phyloP scores from a whole-genome alignment of 2,797 vertebrate genomes.

The Eptatretus atami region DNA sequence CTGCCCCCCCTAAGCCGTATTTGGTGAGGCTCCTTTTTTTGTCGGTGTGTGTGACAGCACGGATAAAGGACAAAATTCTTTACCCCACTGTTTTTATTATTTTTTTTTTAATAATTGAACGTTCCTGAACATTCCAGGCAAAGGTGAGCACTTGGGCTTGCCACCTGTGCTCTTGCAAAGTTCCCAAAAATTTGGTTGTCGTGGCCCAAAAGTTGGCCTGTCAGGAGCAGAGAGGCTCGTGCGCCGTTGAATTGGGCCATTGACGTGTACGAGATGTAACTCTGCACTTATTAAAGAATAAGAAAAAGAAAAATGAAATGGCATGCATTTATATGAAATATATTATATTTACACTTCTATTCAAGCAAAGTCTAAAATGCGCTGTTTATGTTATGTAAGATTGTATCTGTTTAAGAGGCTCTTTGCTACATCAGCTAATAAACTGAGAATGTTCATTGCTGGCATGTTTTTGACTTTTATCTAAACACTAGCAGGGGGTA shows the following conservation, averaged over 20 bases:
- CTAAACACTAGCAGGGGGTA: neutral
- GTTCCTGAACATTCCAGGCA: too few species aligned
- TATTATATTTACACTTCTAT: slow-evolving; percentile 9
- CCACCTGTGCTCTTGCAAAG: too few species aligned
- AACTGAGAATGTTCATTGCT: slow-evolving; percentile 4
- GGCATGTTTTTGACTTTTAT: neutral
- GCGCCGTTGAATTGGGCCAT: neutral
- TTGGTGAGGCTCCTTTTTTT: too few species aligned
- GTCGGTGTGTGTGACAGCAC: too few species aligned
- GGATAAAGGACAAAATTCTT: too few species aligned
- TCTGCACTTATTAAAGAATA: slow-evolving; percentile 9
- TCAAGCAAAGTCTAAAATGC: slow-evolving; percentile 8
- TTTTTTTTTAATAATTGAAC: too few species aligned
- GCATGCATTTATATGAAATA: slow-evolving; percentile 9
- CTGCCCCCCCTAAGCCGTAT: too few species aligned
- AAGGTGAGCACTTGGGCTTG: too few species aligned
- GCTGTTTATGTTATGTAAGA: slow-evolving; percentile 9
- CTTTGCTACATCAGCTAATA: slow-evolving; percentile 8
- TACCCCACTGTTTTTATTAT: too few species aligned
- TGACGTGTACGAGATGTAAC: slow-evolving; percentile 6
- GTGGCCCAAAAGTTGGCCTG: too few species aligned
- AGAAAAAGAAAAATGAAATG: slow-evolving; percentile 7
- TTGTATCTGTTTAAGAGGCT: slow-evolving; percentile 6
- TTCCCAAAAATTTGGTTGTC: too few species aligned
- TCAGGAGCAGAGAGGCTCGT: too few species aligned